Conservation (phyloP, 2,113 vertebrate species). For the Takifugu flavidus region DNA sequence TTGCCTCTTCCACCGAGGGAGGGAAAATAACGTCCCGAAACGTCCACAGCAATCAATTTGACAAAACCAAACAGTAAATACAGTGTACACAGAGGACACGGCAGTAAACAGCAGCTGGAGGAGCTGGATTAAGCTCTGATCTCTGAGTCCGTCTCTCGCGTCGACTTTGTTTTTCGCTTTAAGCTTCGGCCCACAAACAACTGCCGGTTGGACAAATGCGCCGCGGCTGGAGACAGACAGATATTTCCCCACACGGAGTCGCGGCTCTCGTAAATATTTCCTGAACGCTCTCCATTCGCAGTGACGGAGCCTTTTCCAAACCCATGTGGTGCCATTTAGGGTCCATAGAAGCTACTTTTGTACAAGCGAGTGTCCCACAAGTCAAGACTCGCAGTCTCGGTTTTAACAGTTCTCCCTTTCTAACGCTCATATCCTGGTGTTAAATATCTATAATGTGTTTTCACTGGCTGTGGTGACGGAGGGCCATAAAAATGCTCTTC, state of each 20-base stretch:
- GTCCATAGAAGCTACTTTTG: slow-evolving; percentile 17
- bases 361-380: slow-evolving; percentile 53
- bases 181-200: slow-evolving; percentile 22
- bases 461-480: slow-evolving; percentile 41
- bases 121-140: slow-evolving; percentile 20
- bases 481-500: slow-evolving; percentile 58
- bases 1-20: slow-evolving; percentile 22
- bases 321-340: slow-evolving; percentile 35
- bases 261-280: slow-evolving; percentile 41
- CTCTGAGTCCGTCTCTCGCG: slow-evolving; percentile 19
- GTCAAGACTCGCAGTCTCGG: slow-evolving; percentile 34
- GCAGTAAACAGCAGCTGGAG: slow-evolving; percentile 46
- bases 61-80: slow-evolving; percentile 40
- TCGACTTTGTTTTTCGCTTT: slow-evolving; percentile 29
- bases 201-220: slow-evolving; percentile 11
- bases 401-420: slow-evolving; percentile 61
- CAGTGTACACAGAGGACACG: slow-evolving; percentile 22
- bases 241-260: slow-evolving; percentile 16
- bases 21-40: slow-evolving; percentile 26
- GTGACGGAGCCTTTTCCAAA: slow-evolving; percentile 27
- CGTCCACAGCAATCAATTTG: slow-evolving; percentile 54
- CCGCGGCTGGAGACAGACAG: slow-evolving; percentile 16
- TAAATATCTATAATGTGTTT: slow-evolving; percentile 57
- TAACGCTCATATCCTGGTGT: slow-evolving; percentile 49
- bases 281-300: slow-evolving; percentile 31